A percentile compares a stretch with the other conserved stretches of the same genome.
Conservation (phyloP, 2,113 vertebrate species). For the Psittacula cyanocephala region DNA sequence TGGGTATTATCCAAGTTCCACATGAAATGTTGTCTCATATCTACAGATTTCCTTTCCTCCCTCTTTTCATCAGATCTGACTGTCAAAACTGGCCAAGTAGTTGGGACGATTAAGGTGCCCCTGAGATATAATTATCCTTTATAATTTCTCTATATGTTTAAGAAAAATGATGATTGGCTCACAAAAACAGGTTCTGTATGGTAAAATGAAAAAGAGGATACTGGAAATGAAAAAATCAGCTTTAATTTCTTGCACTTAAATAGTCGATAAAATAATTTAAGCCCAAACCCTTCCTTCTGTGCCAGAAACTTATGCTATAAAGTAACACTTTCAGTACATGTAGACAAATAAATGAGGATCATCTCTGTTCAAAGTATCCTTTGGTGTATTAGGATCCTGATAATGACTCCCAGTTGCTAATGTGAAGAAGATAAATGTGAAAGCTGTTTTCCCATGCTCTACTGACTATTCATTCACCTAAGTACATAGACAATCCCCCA, state of each 20-base stretch:
- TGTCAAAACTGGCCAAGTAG: constrained; percentile 68
- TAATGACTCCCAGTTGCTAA: not conserved
- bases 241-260: constrained; percentile 35
- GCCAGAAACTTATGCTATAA: not conserved
- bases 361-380: not conserved
- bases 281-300: not conserved
- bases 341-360: constrained; percentile 35
- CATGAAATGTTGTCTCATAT: constrained; percentile 6
- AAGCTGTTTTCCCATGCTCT: not conserved
- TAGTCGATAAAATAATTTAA: constrained; percentile 44
- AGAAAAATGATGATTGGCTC: constrained; percentile 56
- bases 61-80: constrained; percentile 29
- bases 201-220: constrained; percentile 50
- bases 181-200: constrained; percentile 24
- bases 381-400: constrained; percentile 5
- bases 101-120: constrained; percentile 73
- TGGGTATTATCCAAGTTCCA: not conserved
- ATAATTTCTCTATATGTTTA: constrained; percentile 67
- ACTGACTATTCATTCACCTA: not conserved
- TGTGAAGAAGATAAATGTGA: constrained; percentile 6
- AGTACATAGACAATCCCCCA: not conserved
- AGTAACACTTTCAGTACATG: not conserved
- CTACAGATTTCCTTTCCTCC: constrained; percentile 34
- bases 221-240: not conserved
- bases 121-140: constrained; percentile 74